Conservation (phyloP, 2,888 invertebrate genomes). For the Diogma glabrata region DNA sequence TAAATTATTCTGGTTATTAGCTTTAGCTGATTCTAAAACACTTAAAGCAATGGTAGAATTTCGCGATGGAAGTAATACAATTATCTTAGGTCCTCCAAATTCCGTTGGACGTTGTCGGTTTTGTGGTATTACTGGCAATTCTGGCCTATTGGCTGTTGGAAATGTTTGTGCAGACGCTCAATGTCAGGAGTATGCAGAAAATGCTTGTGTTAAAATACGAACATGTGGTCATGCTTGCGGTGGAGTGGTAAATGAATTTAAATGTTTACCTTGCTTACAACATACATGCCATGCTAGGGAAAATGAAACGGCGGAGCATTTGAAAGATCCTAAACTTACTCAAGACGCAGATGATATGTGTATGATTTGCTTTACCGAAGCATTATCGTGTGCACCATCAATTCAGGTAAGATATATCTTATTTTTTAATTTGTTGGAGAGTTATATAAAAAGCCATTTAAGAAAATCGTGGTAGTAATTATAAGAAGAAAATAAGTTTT, state of each 20-base stretch:
- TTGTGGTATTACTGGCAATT: slow-evolving; percentile 74
- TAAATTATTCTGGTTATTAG: slow-evolving; percentile 88
- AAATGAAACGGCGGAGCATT: slow-evolving; percentile 30
- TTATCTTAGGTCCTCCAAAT: slow-evolving; percentile 37
- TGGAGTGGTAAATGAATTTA: slow-evolving; percentile 74
- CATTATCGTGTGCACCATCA: slow-evolving; percentile 88
- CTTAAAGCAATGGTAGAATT: slow-evolving; percentile 86
- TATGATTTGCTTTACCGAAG: slow-evolving; percentile 98
- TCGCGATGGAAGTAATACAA: slow-evolving; percentile 52
- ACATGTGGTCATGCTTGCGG: slow-evolving; percentile 89
- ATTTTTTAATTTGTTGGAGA: too few relatives aligned
- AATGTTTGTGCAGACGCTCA: slow-evolving; percentile 91
- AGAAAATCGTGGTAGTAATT: too few relatives aligned
- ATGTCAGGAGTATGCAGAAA: slow-evolving; percentile 58
- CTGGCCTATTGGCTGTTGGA: slow-evolving; percentile 78
- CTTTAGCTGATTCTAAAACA: slow-evolving; percentile 86
- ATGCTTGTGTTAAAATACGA: slow-evolving; percentile 71
- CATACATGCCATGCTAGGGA: slow-evolving; percentile 55
- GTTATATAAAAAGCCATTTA: too few relatives aligned
- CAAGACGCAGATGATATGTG: slow-evolving; percentile 99
- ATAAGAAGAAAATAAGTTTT: too few relatives aligned
- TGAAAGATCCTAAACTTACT: slow-evolving; percentile 46
- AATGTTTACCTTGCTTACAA: slow-evolving; percentile 82
- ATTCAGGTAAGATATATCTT: too few relatives aligned
- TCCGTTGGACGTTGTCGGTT: slow-evolving; percentile 75